Evolutionary conservation across 2,113 vertebrate genomes (phyloP), one percentile per base, ranked within the genome.

Genomic region (Lucifuga dentata): DNA sequence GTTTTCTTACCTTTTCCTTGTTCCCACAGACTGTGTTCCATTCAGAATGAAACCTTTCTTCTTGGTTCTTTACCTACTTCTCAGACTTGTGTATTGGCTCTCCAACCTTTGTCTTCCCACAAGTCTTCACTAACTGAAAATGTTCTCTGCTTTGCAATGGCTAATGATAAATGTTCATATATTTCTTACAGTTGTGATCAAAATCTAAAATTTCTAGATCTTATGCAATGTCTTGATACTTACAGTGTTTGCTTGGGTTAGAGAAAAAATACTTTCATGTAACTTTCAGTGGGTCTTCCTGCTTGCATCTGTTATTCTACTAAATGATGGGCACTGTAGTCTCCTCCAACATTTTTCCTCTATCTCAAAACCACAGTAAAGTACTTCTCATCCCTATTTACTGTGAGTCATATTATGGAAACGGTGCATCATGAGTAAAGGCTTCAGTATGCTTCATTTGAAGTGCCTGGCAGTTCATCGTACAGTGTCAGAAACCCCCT

Each of bases 41-140:
- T 33, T 71, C 52, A 36, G 76, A 92, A 65, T 53, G 63, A 76
- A 63, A 67, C 58, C 52, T 45, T 20, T 57, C 24, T 16, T 45
- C 23, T 17, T n/a, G n/a, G n/a, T n/a, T 51, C 35, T 11, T n/a
- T 36, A 36, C 36, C 35, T 39, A n/a, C 12, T 24, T 38, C 46
- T 51, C 19, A 19, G 17, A 44, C 38, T 21, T 16, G 3, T 40
- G 52, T 24, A 15, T 35, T 20, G 46, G 41, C 24, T 63, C 57
- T 64, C 43, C 39, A 38, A 17, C 39, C 48, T 57, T 74, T 53
- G 44, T 41, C 58, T 68, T 68, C 50, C 6, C 1, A 12, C 15
- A 35, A 24, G 15, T 38, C 55, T 45, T 16, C 17, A 69, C 65
- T 74, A 36, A 46, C 23, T 45, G 40, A 39, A 21, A 20, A 67